A percentile compares a stretch with the other conserved stretches of the same genome.
phyloP scores from a whole-genome alignment of 2,888 invertebrate species.

The Hyalella azteca region DNA sequence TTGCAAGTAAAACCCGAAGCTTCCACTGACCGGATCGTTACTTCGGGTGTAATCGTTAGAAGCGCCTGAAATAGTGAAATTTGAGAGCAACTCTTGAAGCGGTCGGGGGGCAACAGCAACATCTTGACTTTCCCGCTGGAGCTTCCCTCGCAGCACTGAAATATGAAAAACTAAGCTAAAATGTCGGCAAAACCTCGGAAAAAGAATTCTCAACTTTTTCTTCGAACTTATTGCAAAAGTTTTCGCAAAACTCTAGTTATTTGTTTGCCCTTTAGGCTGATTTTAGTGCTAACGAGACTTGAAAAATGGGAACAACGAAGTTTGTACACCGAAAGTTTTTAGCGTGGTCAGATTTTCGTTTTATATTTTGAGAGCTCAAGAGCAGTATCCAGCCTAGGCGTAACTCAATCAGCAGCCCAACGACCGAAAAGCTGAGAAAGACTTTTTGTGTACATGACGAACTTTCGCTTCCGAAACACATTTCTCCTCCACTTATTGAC shows the following conservation, averaged over 20 bases:
- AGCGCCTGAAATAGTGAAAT: background rate
- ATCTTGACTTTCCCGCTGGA: slow-evolving; percentile 9
- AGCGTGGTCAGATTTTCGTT: slow-evolving; percentile 29
- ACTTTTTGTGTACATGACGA: background rate
- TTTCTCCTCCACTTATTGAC: too few relatives aligned
- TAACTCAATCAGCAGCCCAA: slow-evolving; percentile 26
- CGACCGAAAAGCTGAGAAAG: background rate
- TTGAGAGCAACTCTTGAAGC: background rate
- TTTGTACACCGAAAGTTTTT: slow-evolving; percentile 34
- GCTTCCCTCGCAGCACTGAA: slow-evolving; percentile 14
- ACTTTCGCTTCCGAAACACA: too few relatives aligned
- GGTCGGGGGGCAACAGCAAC: background rate
- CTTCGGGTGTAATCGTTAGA: background rate
- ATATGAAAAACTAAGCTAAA: slow-evolving; percentile 26
- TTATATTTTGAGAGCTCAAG: slow-evolving; percentile 8
- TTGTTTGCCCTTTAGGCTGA: slow-evolving; percentile 35
- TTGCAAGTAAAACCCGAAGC: too few relatives aligned
- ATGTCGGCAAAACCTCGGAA: slow-evolving; percentile 19
- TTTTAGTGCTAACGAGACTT: slow-evolving; percentile 37
- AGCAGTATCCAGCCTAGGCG: background rate
- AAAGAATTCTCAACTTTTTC: slow-evolving; percentile 37
- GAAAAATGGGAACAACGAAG: slow-evolving; percentile 22
- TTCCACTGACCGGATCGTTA: too few relatives aligned
- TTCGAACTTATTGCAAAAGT: slow-evolving; percentile 32
- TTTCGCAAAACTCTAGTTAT: slow-evolving; percentile 31